Percentiles rank a stretch among this genome's conserved stretches.
These are phyloP conservation scores for Tringa solitaria DNA, from an alignment of 2,113 vertebrate species.

Conservation along the genomic window DNA sequence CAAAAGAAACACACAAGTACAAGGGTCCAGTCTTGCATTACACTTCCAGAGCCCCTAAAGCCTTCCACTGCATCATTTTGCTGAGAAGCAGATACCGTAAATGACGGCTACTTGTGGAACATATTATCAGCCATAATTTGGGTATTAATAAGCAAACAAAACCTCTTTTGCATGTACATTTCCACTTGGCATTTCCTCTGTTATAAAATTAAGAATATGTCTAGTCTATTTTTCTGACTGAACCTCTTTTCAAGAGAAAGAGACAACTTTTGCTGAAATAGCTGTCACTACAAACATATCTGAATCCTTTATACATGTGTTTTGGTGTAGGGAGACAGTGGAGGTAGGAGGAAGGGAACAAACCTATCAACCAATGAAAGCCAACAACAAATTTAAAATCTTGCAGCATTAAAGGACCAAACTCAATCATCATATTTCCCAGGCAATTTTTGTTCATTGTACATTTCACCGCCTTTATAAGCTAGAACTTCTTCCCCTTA, in stretches of 20 bases:
- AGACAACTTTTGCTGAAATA: not conserved
- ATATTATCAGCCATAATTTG: not conserved
- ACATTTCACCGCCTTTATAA: not conserved
- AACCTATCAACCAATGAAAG: not conserved
- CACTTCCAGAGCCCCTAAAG: not conserved
- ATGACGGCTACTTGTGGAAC: not conserved
- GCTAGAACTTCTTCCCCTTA: not conserved
- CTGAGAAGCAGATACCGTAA: not conserved
- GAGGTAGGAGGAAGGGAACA: not conserved
- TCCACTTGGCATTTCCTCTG: not conserved
- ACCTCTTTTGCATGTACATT: not conserved
- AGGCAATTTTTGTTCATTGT: not conserved
- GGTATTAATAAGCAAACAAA: not conserved
- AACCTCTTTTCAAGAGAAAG: not conserved
- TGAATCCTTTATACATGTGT: not conserved
- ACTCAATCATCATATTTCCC: not conserved
- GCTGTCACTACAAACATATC: not conserved
- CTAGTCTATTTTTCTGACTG: not conserved
- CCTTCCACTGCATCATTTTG: not conserved
- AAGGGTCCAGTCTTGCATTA: not conserved
- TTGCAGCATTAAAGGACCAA: not conserved
- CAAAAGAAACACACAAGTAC: not conserved
- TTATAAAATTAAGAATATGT: not conserved
- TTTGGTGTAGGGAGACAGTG: not conserved
- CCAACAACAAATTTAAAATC: not conserved